These are phyloP conservation scores for Atherinomorus stipes DNA, from an alignment of 2,113 vertebrate species.

Conservation along the genomic window DNA sequence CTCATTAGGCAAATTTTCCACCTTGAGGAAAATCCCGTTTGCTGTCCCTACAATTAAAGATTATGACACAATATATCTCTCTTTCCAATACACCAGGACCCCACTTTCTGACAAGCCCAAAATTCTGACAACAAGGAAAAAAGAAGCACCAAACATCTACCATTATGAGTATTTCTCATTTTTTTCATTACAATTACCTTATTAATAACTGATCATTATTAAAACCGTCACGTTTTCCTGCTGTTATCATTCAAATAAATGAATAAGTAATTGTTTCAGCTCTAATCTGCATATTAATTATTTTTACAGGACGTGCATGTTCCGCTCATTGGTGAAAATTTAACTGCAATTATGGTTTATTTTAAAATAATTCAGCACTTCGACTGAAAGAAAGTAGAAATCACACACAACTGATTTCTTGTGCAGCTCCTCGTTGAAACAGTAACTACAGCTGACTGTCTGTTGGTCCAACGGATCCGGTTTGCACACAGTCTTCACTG, in stretches of 20 bases:
- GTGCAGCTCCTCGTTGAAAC: background rate
- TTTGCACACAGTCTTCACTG: background rate
- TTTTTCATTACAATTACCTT: background rate
- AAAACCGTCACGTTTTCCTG: background rate
- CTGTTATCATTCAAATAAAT: background rate
- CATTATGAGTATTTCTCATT: too few species aligned
- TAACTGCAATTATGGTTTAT: background rate
- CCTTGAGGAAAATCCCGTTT: too few species aligned
- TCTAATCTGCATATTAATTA: background rate
- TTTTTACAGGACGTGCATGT: background rate
- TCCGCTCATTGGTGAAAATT: background rate
- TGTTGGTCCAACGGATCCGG: background rate
- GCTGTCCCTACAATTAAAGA: too few species aligned
- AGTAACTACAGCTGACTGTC: background rate
- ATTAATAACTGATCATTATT: background rate
- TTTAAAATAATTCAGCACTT: background rate
- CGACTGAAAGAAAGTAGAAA: constrained; percentile 3
- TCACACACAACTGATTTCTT: background rate
- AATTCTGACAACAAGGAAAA: too few species aligned
- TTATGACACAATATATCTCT: too few species aligned
- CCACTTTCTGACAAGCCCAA: too few species aligned
- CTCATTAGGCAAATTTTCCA: too few species aligned
- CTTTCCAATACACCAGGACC: too few species aligned
- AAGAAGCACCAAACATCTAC: too few species aligned
- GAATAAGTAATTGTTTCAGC: background rate